Base-by-base conservation (phyloP, 2,888 invertebrate species). In the Mimumesa dahlbomi region DNA sequence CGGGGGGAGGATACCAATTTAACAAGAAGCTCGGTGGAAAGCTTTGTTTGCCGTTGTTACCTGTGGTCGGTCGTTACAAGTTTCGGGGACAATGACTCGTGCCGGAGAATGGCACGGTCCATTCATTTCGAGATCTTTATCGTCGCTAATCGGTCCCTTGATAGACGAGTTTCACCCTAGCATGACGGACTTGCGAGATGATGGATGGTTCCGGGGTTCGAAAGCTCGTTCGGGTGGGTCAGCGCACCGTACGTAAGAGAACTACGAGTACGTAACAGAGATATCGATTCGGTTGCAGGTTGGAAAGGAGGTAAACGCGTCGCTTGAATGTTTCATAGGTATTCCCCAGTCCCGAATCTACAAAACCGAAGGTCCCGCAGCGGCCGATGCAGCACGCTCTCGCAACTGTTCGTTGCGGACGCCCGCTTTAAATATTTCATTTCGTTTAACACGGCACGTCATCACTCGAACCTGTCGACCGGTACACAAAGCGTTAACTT, bases 91-190 rank as follows among this genome's bases (percentile, higher is more conserved):
- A 72, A 72, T 72, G 65, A 59, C 49, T 48, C 67, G 62, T n/a
- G n/a, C n/a, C n/a, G 50, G 57, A 66, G 77, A 79, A 64, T 69
- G 63, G 64, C 67, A 64, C 67, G 75, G 64, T 77, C 75, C 75
- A 81, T 79, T 79, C 81, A 81, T 78, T 78, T 67, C 42, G 57
- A 63, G 78, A 73, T 75, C 81, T 81, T 81, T 81, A 73, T 79
- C 81, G 73, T 63, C 77, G 73, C 71, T 78, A 78, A 78, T 79
- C 79, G 79, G 77, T 77, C 77, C 71, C 78, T 79, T 69, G 78
- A 78, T 77, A 63, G 77, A 76, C 78, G 52, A 69, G 64, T 70
- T 48, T 48, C 56, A 48, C 59, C 52, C 63, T 42, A 58, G 66
- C 50, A 45, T 53, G 65, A 58, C 76, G 73, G 66, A 71, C 69